Base-by-base conservation (phyloP, 2,797 vertebrate species). In the Petrocephalus sullivani region DNA sequence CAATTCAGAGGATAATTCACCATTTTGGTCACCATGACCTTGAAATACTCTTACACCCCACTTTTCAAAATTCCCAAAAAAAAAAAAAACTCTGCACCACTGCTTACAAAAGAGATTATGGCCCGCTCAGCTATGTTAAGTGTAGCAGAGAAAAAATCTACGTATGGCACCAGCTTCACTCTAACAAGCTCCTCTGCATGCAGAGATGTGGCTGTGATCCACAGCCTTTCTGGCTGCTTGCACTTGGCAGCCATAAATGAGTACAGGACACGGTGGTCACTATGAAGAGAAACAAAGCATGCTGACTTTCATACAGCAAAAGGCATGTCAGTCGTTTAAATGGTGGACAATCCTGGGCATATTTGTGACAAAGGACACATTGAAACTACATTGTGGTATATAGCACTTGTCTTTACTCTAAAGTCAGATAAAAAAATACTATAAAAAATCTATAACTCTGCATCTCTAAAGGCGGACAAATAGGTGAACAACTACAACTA, bases 41-140 rank as follows among this genome's bases (percentile, higher is more conserved):
- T 12, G 21, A 46, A 85, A 86, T 56, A 86, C 64, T 46, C 61
- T 49, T 64, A 85, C 57, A 28, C 12, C 37, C 28, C 46, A 46
- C 37, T 37, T 56, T 41, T 41, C 57, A 78, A 56, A 14, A 83
- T 53, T 19, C 33, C 10, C 49, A 28, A 37, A 54, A 81, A 16
- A 21, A 5, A 82, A 8, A n/a, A 83, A 83, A 82, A 51, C n/a
- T 23, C 49, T 14, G 4, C 9, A 83, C 3, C 51, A 84, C 28
- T 56, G 12, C 21, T 58, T 51, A 21, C 21, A 1, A 56, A n/a
- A 87, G 41, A 64, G 56, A 28, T 83, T 6, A 49, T 58, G 14
- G 46, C 67, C 71, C n/a, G 46, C 56, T 60, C 41, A 64, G 28
- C 85, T 37, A 61, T 61, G 37, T 82, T 61, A 88, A 88, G 60